Evolutionary conservation across 2,113 vertebrate genomes (phyloP).

Genomic region (Sula dactylatra): DNA sequence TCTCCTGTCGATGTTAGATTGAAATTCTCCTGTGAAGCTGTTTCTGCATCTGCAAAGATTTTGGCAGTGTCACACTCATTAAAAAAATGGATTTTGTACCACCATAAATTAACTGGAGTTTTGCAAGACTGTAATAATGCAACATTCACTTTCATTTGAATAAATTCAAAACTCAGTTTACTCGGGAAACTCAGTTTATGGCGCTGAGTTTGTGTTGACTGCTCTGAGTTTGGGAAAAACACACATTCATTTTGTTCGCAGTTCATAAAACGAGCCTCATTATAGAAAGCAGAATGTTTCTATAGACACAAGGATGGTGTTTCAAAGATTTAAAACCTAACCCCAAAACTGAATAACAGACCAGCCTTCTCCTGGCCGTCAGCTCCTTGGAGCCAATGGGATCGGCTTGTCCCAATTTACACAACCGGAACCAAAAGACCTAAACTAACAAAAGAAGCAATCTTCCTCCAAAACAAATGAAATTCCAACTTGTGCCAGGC

Average conservation of each 20-base stretch:
- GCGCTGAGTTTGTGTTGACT: background rate
- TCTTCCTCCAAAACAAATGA: conserved; percentile 40
- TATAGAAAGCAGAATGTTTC: background rate
- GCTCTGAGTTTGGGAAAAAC: background rate
- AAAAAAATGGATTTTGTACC: background rate
- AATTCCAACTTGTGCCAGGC: conserved; percentile 17
- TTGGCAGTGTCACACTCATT: conserved; percentile 55
- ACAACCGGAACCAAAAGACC: conserved; percentile 41
- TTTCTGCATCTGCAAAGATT: conserved; percentile 65
- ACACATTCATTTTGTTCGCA: background rate
- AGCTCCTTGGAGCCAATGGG: background rate
- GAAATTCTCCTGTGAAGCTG: conserved; percentile 59
- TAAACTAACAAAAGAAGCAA: conserved; percentile 46
- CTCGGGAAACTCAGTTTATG: background rate
- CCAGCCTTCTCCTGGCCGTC: background rate
- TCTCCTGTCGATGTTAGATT: conserved; percentile 54
- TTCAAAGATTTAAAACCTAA: background rate
- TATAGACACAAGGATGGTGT: background rate
- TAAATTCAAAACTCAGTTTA: background rate
- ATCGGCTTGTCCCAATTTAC: background rate
- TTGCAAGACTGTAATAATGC: background rate
- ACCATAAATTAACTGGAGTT: conserved; percentile 20
- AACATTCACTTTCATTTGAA: background rate
- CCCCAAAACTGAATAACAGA: background rate
- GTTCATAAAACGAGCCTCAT: background rate